phyloP scores from a whole-genome alignment of 1,140 invertebrate genomes.

The Diorhabda elongata region DNA sequence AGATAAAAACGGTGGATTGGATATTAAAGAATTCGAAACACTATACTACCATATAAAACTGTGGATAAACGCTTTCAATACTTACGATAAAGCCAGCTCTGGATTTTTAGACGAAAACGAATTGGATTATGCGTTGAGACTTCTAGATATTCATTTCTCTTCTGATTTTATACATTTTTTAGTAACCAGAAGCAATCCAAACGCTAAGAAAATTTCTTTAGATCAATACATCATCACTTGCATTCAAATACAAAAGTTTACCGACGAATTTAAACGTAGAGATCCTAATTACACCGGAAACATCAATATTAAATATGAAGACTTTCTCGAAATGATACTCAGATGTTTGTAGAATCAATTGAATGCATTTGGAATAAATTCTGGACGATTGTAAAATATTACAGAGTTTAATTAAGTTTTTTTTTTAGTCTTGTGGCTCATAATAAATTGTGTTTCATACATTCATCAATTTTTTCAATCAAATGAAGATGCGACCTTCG shows the following conservation, averaged over 20 bases:
- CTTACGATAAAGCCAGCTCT: constrained; percentile 33
- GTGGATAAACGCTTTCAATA: constrained; percentile 41
- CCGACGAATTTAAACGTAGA: constrained; percentile 42
- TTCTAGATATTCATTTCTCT: constrained; percentile 41
- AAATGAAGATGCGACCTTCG: too few relatives aligned
- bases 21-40: constrained; percentile 41
- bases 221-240: constrained; percentile 43
- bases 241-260: constrained; percentile 43
- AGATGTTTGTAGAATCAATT: constrained; percentile 29
- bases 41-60: constrained; percentile 41
- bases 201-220: constrained; percentile 38
- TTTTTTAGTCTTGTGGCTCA: too few relatives aligned
- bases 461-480: too few relatives aligned
- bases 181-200: constrained; percentile 35
- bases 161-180: constrained; percentile 40
- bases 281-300: constrained; percentile 36
- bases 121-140: constrained; percentile 36
- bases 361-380: too few relatives aligned
- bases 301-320: constrained; percentile 42
- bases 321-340: constrained; percentile 41
- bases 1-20: constrained; percentile 41
- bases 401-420: too few relatives aligned
- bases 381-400: too few relatives aligned
- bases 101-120: constrained; percentile 38
- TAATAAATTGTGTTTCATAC: too few relatives aligned